Conservation (phyloP, 2,797 vertebrate genomes). For the Lepilemur septentrionalis region DNA sequence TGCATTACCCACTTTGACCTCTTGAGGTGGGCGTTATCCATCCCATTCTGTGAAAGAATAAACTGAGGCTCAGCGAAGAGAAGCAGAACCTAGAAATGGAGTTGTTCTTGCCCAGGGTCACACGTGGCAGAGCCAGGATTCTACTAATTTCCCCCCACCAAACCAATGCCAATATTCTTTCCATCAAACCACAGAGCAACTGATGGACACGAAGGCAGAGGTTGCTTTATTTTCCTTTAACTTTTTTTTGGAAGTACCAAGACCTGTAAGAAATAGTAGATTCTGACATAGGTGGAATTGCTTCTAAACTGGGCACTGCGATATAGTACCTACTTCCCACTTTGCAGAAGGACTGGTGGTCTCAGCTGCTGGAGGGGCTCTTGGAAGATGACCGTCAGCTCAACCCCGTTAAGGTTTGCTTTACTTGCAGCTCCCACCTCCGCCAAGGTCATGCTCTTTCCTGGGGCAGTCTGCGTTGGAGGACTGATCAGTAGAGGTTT, state of each 20-base stretch:
- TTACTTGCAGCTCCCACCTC: neutral
- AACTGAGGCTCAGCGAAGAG: neutral
- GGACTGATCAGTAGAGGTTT: neutral
- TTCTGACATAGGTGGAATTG: neutral
- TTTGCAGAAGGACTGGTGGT: neutral
- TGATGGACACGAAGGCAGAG: neutral
- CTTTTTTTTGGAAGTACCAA: neutral
- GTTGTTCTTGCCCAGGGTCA: neutral
- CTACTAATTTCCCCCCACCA: accelerated
- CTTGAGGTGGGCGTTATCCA: too few species aligned
- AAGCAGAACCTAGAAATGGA: neutral
- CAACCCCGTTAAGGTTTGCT: neutral
- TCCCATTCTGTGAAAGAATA: neutral
- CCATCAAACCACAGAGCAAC: neutral
- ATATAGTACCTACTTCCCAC: accelerated
- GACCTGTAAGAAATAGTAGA: neutral
- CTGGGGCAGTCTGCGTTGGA: neutral
- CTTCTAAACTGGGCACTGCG: neutral
- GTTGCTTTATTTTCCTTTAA: neutral
- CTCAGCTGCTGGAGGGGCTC: too few species aligned
- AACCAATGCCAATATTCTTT: neutral
- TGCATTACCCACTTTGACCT: too few species aligned
- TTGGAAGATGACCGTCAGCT: neutral
- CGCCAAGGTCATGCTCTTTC: neutral
- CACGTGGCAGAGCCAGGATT: neutral